A percentile compares a stretch with the other conserved stretches of the same genome.
Conservation (phyloP, 1,140 invertebrate genomes). For the Drosophila virilis region DNA sequence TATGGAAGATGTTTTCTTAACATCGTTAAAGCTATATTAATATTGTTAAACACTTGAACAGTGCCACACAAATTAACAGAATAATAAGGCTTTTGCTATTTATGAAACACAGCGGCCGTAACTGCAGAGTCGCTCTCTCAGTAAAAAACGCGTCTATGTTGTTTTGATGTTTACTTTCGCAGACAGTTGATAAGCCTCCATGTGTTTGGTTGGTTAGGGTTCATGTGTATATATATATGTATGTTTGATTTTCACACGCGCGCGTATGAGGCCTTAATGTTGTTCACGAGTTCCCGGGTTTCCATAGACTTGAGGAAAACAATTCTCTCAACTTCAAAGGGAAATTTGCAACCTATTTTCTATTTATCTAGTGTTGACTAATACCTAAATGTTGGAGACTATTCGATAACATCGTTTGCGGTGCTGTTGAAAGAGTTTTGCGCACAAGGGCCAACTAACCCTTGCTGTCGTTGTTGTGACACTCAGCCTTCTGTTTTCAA, state of each 20-base stretch:
- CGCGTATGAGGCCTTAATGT: neutral
- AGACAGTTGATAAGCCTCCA: conserved; percentile 7
- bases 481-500: neutral
- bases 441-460: neutral
- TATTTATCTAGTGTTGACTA: conserved; percentile 16
- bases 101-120: neutral
- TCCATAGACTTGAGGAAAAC: conserved; percentile 14
- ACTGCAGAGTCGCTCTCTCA: neutral
- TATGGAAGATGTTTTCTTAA: neutral
- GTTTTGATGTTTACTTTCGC: conserved; percentile 49
- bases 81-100: neutral
- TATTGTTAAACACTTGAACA: too few species aligned
- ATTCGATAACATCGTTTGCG: conserved; percentile 17
- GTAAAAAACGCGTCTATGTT: neutral
- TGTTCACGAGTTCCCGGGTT: conserved; percentile 11
- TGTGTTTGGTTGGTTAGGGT: conserved; percentile 1
- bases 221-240: neutral
- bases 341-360: conserved; percentile 17
- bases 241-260: neutral
- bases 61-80: neutral
- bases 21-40: neutral
- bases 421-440: neutral
- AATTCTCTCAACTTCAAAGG: neutral
- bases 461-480: neutral
- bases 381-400: conserved; percentile 4